Conservation (phyloP, 1,140 invertebrate species). For the Drosophila auraria region DNA sequence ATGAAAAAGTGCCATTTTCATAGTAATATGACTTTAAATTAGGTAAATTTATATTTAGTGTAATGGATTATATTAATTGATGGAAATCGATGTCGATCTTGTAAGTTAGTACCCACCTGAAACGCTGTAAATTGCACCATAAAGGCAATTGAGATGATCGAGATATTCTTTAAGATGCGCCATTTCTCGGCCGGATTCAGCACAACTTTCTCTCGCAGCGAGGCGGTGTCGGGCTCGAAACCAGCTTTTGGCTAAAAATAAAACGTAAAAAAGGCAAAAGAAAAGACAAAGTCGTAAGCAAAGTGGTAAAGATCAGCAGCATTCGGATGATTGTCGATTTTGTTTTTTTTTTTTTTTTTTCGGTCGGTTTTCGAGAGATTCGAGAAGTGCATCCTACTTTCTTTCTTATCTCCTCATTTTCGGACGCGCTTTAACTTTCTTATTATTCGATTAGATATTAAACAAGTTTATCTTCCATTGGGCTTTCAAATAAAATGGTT, state of each 20-base stretch:
- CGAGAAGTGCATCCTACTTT: slow-evolving; percentile 44
- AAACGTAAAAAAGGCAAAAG: slow-evolving; percentile 34
- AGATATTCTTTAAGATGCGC: slow-evolving; percentile 95
- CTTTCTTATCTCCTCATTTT: slow-evolving; percentile 38
- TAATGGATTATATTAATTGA: background rate
- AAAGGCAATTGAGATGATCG: slow-evolving; percentile 93
- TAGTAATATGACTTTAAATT: too few species aligned
- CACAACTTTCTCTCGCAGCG: slow-evolving; percentile 89
- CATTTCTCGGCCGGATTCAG: slow-evolving; percentile 92
- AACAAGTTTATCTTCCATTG: slow-evolving; percentile 20
- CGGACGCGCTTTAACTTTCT: slow-evolving; percentile 28
- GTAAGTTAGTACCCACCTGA: slow-evolving; percentile 85
- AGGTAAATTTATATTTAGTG: too few species aligned
- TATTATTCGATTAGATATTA: slow-evolving; percentile 9
- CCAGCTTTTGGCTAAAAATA: slow-evolving; percentile 84
- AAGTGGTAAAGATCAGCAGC: slow-evolving; percentile 36
- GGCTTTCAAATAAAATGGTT: background rate
- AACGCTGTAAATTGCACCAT: slow-evolving; percentile 98
- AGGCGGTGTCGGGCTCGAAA: slow-evolving; percentile 83
- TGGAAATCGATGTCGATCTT: background rate
- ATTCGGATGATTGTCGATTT: slow-evolving; percentile 15
- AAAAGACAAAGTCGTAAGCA: slow-evolving; percentile 40
- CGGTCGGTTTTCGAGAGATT: background rate
- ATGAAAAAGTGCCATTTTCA: too few species aligned
- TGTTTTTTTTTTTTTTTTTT: background rate